Conservation (phyloP, 2,797 vertebrate genomes). For the Pipistrellus nathusii region DNA sequence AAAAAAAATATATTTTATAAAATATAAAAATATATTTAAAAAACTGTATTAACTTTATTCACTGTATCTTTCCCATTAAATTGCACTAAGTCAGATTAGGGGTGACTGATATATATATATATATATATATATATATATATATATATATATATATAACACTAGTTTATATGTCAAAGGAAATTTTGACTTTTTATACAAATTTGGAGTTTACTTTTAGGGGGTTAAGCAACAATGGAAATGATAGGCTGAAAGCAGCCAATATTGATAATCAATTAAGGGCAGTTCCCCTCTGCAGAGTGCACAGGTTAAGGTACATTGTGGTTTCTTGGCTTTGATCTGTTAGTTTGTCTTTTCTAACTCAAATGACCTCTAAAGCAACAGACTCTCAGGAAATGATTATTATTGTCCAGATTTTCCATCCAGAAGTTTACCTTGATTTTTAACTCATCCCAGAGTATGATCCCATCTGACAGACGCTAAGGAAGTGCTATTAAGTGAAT, state of each 20-base stretch:
- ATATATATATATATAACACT: no score
- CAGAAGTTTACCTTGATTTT: not conserved
- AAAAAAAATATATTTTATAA: not conserved
- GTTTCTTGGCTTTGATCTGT: not conserved
- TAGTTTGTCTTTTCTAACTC: not conserved
- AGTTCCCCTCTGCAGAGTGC: not conserved
- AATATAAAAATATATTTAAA: not conserved
- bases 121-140: no score
- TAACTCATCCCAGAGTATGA: not conserved
- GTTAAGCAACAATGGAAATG: not conserved
- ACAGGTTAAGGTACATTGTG: not conserved
- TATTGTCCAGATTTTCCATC: not conserved
- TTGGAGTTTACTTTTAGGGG: not conserved
- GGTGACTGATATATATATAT: not conserved
- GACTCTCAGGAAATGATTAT: not conserved
- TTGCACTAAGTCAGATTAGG: not conserved
- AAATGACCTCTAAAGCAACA: slow-evolving; percentile 8
- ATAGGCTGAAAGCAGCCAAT: not conserved
- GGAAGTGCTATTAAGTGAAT: not conserved
- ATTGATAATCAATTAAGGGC: not conserved
- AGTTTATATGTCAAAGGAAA: not conserved
- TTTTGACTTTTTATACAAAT: not conserved
- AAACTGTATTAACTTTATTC: not conserved
- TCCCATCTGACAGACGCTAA: not conserved
- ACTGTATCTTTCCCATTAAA: not conserved